A percentile compares a stretch with the other conserved stretches of the same genome.
Conservation (phyloP, 2,888 invertebrate genomes). For the Thelaira solivaga region DNA sequence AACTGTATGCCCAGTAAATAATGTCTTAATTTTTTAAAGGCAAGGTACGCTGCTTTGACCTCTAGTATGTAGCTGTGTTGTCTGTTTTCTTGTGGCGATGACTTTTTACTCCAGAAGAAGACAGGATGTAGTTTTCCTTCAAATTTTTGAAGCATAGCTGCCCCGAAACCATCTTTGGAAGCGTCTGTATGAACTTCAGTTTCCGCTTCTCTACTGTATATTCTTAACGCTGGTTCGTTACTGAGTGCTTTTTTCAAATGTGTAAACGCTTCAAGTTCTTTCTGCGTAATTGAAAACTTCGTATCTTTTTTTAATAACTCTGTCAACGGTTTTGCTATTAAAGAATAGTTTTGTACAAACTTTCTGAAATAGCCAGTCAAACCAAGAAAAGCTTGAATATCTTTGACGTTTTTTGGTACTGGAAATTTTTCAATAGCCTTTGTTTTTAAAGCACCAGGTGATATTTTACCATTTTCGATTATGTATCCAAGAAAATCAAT, state of each 20-base stretch:
- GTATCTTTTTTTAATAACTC: background rate
- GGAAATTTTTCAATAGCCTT: no score
- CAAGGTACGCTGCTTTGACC: background rate
- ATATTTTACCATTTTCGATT: background rate
- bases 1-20: background rate
- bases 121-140: background rate
- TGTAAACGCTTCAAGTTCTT: background rate
- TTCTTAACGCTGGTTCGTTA: background rate
- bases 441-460: no score
- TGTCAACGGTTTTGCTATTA: background rate
- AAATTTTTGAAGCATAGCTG: background rate
- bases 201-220: background rate
- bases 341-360: background rate
- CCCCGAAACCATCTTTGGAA: background rate
- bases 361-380: background rate
- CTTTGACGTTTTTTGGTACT: background rate
- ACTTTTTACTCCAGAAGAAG: background rate
- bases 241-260: background rate
- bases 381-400: background rate
- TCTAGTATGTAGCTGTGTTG: background rate
- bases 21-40: background rate
- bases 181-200: background rate
- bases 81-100: no score
- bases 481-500: background rate
- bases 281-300: no score